Percentiles rank a stretch among this genome's conserved stretches.
Evolutionary conservation across 2,113 vertebrate species (phyloP).

Genomic region (Siphamia tubifer): DNA sequence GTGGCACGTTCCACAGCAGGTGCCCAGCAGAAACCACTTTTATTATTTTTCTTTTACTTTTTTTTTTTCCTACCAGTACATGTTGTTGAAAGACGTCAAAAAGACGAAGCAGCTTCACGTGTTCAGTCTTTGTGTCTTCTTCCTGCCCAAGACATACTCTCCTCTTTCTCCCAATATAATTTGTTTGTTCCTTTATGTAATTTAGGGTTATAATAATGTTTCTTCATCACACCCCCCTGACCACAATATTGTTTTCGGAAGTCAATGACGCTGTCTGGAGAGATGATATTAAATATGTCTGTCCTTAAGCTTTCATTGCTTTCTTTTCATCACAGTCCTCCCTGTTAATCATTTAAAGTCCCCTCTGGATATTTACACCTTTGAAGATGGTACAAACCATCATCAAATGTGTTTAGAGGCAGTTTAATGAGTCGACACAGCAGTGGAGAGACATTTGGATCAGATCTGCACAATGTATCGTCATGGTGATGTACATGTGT

Average conservation of each 20-base stretch:
- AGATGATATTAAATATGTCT: slow-evolving; percentile 54
- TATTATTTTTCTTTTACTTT: neutral
- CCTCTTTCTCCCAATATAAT: slow-evolving; percentile 54
- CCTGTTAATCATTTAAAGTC: slow-evolving; percentile 63
- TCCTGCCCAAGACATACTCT: slow-evolving; percentile 30
- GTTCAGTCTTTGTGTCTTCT: slow-evolving; percentile 18
- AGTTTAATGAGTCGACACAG: slow-evolving; percentile 14
- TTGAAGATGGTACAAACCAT: slow-evolving; percentile 51
- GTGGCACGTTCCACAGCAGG: slow-evolving; percentile 32
- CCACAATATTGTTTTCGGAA: slow-evolving; percentile 43
- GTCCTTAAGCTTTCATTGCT: slow-evolving; percentile 50
- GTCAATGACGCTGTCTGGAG: slow-evolving; percentile 37
- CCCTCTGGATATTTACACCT: slow-evolving; percentile 68
- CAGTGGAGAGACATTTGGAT: slow-evolving; percentile 13
- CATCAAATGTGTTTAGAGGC: slow-evolving; percentile 40
- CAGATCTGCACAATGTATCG: no score
- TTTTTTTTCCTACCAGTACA: neutral
- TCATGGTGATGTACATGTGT: no score
- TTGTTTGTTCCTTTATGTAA: slow-evolving; percentile 52
- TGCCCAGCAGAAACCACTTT: slow-evolving; percentile 11
- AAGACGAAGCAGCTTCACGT: slow-evolving; percentile 41
- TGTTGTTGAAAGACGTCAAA: slow-evolving; percentile 22
- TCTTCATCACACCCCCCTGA: slow-evolving; percentile 33
- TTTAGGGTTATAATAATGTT: slow-evolving; percentile 49
- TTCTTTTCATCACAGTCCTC: slow-evolving; percentile 54